These are phyloP conservation scores for Chlorospingus semifuscus DNA, from an alignment of 2,797 vertebrate genomes.

Conservation along the genomic window DNA sequence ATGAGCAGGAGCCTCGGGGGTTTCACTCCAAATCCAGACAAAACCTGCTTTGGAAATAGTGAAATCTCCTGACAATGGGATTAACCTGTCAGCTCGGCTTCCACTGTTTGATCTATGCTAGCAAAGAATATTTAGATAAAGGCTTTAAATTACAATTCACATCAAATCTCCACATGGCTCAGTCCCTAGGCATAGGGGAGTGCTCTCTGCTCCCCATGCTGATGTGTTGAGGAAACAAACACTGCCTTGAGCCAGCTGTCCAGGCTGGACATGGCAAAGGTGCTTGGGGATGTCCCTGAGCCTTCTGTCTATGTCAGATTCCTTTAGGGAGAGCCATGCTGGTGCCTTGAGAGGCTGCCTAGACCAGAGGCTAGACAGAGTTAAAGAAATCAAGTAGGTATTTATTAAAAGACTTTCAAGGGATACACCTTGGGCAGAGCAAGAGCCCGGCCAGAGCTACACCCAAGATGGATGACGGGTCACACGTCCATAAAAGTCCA, in stretches of 20 bases:
- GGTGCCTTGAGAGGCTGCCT: neutral
- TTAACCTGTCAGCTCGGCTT: constrained; percentile 23
- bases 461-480: neutral
- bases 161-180: neutral
- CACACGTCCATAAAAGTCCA: too few species aligned
- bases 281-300: neutral
- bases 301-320: neutral
- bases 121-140: neutral
- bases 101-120: neutral
- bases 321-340: neutral
- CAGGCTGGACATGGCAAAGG: neutral
- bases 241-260: neutral
- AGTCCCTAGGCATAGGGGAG: neutral
- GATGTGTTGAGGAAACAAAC: neutral
- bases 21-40: neutral
- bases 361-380: neutral
- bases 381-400: neutral
- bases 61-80: constrained; percentile 1
- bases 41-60: neutral
- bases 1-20: neutral
- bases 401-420: neutral
- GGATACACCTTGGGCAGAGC: neutral
- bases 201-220: rapidly evolving
- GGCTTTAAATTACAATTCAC: neutral
- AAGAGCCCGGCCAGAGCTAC: neutral